A percentile compares a stretch with the other conserved stretches of the same genome.
phyloP scores from a whole-genome alignment of 1,140 invertebrate species.

The Nephila pilipes region DNA sequence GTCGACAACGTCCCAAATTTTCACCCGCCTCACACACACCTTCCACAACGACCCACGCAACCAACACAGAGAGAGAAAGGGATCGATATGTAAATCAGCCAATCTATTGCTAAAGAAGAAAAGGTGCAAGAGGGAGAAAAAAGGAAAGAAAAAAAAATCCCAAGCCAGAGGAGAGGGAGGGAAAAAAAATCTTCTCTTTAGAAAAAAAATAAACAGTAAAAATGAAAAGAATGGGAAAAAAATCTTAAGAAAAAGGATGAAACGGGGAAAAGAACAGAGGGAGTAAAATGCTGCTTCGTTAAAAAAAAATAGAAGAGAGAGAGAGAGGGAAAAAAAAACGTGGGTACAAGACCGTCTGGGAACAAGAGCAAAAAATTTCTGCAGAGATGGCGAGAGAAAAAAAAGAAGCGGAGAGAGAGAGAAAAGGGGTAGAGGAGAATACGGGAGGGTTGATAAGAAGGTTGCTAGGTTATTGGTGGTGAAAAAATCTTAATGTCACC shows the following conservation, averaged over 20 bases:
- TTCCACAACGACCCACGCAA: constrained; percentile 49
- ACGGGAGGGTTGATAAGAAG: constrained; percentile 26
- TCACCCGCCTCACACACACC: background rate
- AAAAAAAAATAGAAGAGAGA: background rate
- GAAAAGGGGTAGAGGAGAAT: background rate
- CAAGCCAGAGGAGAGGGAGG: constrained; percentile 36
- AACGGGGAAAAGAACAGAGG: background rate
- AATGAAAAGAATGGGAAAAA: constrained; percentile 42
- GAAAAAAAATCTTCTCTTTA: constrained; percentile 37
- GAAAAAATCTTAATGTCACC: constrained; percentile 73
- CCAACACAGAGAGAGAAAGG: constrained; percentile 38
- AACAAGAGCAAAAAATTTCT: constrained; percentile 46
- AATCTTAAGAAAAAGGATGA: constrained; percentile 52
- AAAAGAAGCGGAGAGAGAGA: constrained; percentile 16
- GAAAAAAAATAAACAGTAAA: constrained; percentile 63
- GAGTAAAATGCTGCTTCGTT: background rate
- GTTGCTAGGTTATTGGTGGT: constrained; percentile 49
- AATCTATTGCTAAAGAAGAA: constrained; percentile 65
- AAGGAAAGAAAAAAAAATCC: constrained; percentile 43
- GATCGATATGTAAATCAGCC: constrained; percentile 74
- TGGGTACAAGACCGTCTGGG: constrained; percentile 70
- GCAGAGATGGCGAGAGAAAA: background rate
- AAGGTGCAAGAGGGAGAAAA: constrained; percentile 52
- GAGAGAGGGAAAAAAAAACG: constrained; percentile 18
- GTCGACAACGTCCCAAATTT: constrained; percentile 13